Percentiles rank a stretch among this genome's conserved stretches.
These are phyloP conservation scores for Acanthosepion lycidas DNA, from an alignment of 2,888 invertebrate genomes.

Conservation along the genomic window DNA sequence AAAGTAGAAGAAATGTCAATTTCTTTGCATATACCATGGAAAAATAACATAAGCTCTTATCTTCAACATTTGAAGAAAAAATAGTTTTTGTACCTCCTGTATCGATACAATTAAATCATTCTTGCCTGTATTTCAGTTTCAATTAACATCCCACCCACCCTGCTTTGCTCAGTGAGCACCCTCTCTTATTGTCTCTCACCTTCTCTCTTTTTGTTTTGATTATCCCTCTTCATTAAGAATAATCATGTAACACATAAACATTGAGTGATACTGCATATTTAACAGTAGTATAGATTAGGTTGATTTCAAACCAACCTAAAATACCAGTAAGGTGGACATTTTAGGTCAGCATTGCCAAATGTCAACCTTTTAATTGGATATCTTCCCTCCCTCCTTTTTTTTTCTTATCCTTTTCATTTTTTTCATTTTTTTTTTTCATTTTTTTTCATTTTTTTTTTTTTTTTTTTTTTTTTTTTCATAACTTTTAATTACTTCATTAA, in stretches of 20 bases:
- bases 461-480: background rate
- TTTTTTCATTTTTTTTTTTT: background rate
- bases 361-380: background rate
- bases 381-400: background rate
- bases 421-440: background rate
- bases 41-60: background rate
- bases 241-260: background rate
- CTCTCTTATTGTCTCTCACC: background rate
- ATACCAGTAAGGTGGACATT: background rate
- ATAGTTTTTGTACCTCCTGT: background rate
- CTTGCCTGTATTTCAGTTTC: background rate
- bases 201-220: background rate
- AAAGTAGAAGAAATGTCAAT: background rate
- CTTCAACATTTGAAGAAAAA: slow-evolving; percentile 14
- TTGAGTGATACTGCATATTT: background rate
- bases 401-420: background rate
- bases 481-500: background rate
- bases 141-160: background rate
- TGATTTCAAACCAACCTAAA: background rate
- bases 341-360: slow-evolving; percentile 22
- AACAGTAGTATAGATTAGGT: slow-evolving; percentile 20
- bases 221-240: background rate
- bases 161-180: background rate
- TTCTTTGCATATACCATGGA: slow-evolving; percentile 14
- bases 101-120: background rate